Conservation (phyloP, 2,888 invertebrate genomes). For the Oscheius sp. region DNA sequence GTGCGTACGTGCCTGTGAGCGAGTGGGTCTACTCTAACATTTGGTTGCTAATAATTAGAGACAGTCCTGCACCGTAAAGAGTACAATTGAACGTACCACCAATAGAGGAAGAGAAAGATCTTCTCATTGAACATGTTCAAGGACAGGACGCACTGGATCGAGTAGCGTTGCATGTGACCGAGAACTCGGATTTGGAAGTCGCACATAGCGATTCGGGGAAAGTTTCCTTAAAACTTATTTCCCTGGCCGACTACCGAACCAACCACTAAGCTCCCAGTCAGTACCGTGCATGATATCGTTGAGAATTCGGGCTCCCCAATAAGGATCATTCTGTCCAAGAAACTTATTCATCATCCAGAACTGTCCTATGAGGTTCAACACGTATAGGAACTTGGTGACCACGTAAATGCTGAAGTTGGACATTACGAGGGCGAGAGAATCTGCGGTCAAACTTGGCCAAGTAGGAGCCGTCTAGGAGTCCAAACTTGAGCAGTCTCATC, state of each 20-base stretch:
- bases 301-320: conserved; percentile 67
- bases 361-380: conserved; percentile 68
- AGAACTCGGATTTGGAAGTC: conserved; percentile 66
- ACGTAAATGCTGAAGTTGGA: conserved; percentile 62
- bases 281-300: conserved; percentile 65
- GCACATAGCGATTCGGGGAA: conserved; percentile 71
- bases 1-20: no score
- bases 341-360: conserved; percentile 70
- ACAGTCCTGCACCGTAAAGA: no score
- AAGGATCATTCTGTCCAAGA: conserved; percentile 63
- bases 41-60: no score
- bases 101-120: conserved; percentile 69
- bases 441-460: conserved; percentile 54
- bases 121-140: conserved; percentile 72
- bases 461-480: conserved; percentile 63
- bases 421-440: no score
- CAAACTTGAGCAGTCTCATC: conserved; percentile 52
- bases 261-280: conserved; percentile 68
- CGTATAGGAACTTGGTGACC: conserved; percentile 68
- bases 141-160: conserved; percentile 60
- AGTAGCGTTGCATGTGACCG: conserved; percentile 58
- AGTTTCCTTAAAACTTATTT: conserved; percentile 53
- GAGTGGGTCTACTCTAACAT: no score
- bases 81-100: conserved; percentile 49
- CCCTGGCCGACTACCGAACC: neutral